Conservation (phyloP, 2,113 vertebrate genomes). For the Prochilodus magdalenae region DNA sequence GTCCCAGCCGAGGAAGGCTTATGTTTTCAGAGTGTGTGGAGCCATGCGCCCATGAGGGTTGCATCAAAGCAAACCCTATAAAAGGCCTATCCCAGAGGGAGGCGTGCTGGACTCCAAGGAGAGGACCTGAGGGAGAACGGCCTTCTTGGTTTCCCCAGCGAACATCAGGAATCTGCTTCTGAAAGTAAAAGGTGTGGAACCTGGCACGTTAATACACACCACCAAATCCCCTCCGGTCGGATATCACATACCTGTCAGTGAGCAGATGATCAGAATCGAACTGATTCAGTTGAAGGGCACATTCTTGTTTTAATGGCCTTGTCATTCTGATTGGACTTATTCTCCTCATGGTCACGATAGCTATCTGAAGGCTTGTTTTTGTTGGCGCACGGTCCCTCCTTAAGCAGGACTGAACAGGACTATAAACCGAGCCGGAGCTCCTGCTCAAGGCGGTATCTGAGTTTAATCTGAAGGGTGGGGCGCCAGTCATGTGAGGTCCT, state of each 20-base stretch:
- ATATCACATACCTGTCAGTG: not conserved
- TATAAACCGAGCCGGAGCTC: not conserved
- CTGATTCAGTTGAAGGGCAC: not conserved
- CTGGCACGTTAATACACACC: not conserved
- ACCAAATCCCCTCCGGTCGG: not conserved
- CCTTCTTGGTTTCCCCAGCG: not conserved
- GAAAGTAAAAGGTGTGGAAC: not conserved
- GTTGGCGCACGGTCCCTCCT: not conserved
- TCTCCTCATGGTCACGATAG: not conserved
- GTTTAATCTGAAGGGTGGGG: slow-evolving; percentile 28
- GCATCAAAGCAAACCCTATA: not conserved
- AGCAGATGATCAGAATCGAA: not conserved
- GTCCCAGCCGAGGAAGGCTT: too few species aligned
- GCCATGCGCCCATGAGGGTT: not conserved
- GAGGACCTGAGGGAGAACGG: not conserved
- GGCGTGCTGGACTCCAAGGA: not conserved
- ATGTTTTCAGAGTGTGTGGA: not conserved
- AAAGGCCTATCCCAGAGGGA: not conserved
- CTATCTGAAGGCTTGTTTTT: not conserved
- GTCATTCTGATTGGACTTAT: not conserved
- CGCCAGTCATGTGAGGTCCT: slow-evolving; percentile 7
- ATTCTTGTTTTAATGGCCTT: not conserved
- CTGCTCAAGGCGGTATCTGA: not conserved
- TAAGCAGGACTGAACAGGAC: slow-evolving; percentile 29
- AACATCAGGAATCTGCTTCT: not conserved